A percentile compares a stretch with the other conserved stretches of the same genome.
phyloP scores from a whole-genome alignment of 35 echinoderm and acorn worm genomes.

The Lytechinus variegatus region DNA sequence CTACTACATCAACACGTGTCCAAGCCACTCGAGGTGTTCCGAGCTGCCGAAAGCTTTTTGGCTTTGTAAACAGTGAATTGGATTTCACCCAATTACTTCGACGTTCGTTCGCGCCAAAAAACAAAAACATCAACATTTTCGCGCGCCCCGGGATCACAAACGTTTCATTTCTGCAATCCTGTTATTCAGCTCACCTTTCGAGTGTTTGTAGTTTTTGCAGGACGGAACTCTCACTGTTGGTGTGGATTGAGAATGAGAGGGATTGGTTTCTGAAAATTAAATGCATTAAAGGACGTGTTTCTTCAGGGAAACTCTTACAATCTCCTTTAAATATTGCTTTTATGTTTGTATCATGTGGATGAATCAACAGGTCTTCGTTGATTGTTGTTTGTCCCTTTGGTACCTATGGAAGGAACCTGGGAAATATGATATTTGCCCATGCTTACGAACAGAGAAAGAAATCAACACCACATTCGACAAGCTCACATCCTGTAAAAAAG shows the following conservation, averaged over 20 bases:
- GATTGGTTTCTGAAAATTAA: neutral
- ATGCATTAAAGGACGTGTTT: neutral
- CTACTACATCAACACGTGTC: neutral
- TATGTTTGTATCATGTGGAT: neutral
- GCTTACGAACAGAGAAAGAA: too few species aligned
- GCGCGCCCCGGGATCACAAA: neutral
- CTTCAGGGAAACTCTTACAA: neutral
- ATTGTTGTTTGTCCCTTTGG: neutral
- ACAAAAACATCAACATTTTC: neutral
- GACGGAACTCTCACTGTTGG: neutral
- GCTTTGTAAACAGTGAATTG: constrained; percentile 34
- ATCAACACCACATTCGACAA: too few species aligned
- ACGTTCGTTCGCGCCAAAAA: neutral
- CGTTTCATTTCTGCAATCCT: neutral
- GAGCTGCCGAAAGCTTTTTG: neutral
- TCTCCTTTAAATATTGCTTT: neutral
- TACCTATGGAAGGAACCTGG: neutral
- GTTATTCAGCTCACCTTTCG: neutral
- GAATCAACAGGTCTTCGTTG: neutral
- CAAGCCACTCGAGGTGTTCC: neutral
- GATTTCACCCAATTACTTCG: constrained; percentile 39
- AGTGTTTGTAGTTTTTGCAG: neutral
- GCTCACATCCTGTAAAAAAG: too few species aligned
- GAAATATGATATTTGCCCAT: too few species aligned
- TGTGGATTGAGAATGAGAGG: neutral